Evolutionary conservation across 2,113 vertebrate genomes (phyloP), one percentile per base, ranked within the genome.

Genomic region (Amazona vittata): DNA sequence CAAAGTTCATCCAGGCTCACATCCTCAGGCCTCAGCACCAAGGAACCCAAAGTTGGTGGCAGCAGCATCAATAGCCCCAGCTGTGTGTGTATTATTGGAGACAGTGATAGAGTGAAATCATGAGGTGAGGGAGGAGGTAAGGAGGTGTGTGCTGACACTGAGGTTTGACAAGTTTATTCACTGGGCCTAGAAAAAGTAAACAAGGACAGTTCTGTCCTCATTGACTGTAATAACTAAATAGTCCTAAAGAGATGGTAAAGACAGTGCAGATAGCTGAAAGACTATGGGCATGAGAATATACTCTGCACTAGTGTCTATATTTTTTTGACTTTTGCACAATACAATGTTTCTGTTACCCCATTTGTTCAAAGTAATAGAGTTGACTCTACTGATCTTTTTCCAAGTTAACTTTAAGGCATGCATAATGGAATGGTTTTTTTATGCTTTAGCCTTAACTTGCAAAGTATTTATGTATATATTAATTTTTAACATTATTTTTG

Each of bases 401-500:
- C 9, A 46, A 71, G 19, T 4, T 3, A 88, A 70, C 16, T 78
- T 64, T 8, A 64, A 94, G 80, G 62, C 39, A n/a, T 62, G 18
- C 6, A 1, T 82, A 75, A 79, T 53, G 49, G 10, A 70, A 16
- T 65, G 18, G 35, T 81, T 71, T n/a, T 86, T 92, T 83, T 84
- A 44, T 79, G 29, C 47, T 83, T 92, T 77, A 80, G 75, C 86
- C 8, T 81, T 71, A 35, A 90, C 91, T 97, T 93, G 57, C n/a
- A 29, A 69, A 67, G 3, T 46, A 93, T 50, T 70, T 90, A 47
- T 95, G 49, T 49, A 57, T 86, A 75, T 62, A 67, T 35, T 59
- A 28, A 15, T 84, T 67, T 96, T 93, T 95, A 60, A 65, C 84
- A 76, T 75, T 92, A 35, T 90, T 97, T 89, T 97, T 98, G 90